Base-by-base conservation (phyloP, 2,113 vertebrate species). In the Ptyas mucosa region DNA sequence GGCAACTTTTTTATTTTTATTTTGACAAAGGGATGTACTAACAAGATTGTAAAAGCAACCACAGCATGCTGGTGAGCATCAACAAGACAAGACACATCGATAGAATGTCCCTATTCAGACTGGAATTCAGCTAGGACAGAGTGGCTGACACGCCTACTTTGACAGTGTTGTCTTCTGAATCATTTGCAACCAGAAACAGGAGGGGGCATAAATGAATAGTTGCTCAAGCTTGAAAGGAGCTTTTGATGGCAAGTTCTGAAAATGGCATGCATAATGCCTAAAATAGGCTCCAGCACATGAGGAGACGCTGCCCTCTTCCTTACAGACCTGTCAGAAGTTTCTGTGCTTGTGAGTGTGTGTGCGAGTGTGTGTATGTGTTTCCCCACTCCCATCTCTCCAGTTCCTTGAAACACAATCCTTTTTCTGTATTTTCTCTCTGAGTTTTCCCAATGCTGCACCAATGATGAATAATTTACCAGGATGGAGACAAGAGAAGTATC, bases 381-480 rank as follows among this genome's bases (percentile, higher is more conserved):
- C 54, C 5, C 64, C n/a, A n/a, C 54, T 85, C 95, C 34, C 75
- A 39, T 39, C 34, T 81, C 34, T 43, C 34, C 75, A 39, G 95
- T 96, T 95, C 96, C 95, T 97, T 97, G 96, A 96, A 96, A 94
- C 95, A 96, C 95, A 97, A 96, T 96, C 96, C 95, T 96, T 97
- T 92, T 95, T 92, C 75, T 0, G 0, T 94, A 97, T 95, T 95
- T 93, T 94, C 94, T 96, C 96, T 96, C 96, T 95, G 94, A 95
- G 96, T 96, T 96, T 96, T 97, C 97, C 97, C 96, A 96, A 89
- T 94, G 95, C 95, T 96, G 96, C 93, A 95, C 94, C 95, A 96
- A 95, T 94, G 94, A 97, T 97, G 96, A 97, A 97, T 97, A 97
- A 97, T 97, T 97, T 97, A 97, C 96, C 93, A 97, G 96, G 89